Evolutionary conservation across 2,888 invertebrate genomes (phyloP), one percentile per base, ranked within the genome.

Genomic region (Watsonalla cultraria): DNA sequence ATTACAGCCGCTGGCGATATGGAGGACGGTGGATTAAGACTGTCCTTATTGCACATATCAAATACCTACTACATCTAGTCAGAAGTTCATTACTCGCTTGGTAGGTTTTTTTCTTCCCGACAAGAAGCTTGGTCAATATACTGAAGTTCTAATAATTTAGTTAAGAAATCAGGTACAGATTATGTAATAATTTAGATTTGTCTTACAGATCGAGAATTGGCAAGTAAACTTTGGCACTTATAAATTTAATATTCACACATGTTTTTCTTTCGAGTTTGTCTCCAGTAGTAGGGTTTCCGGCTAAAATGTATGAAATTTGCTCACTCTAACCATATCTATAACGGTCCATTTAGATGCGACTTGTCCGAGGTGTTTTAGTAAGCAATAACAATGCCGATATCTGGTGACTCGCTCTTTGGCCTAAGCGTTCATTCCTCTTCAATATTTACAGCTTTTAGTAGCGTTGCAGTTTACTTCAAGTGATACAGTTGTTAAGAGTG

Each of bases 321-420:
- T 62, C 63, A 59, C 54, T 45, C 55, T 47, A 46, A 24, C 24
- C 24, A 24, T 24, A 24, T 24, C 24, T 24, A 24, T 24, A 24
- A 7, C 34, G 7, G 47, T 49, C 49, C 53, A 55, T 64, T 65
- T 52, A 65, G 61, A 62, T 61, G 53, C 14, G 47, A 39, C 50
- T 48, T 46, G 65, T 60, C 61, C 56, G 45, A 34, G 54, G 33
- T 14, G 50, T 51, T 64, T 51, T 61, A 54, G 47, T 45, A 51
- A 55, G 48, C 59, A 49, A 63, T 68, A 66, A 64, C 51, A 50
- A 56, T 54, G 47, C 47, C 11, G 48, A 46, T 57, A 54, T 54
- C 54, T 51, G 9, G n/a, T n/a, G 42, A 47, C 51, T 15, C 51
- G 33, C 39, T 11, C 42, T 8, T 42, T 35, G 48, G 48, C 7